Base-by-base conservation (phyloP, 2,888 invertebrate genomes). In the Yponomeuta cagnagella region DNA sequence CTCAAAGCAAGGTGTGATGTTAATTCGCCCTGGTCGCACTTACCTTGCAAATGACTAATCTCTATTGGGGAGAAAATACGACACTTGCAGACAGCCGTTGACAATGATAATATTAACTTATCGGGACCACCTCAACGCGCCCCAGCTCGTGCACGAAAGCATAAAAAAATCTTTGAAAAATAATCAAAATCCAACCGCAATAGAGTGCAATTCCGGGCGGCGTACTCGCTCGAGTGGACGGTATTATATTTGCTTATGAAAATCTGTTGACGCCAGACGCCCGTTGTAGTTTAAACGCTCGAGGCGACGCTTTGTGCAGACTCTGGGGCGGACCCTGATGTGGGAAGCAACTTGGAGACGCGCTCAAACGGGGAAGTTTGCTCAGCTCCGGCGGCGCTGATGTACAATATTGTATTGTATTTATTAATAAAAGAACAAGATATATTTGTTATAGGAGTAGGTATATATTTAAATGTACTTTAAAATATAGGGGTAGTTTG, bases 241-340 rank as follows among this genome's bases (percentile, higher is more conserved):
- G 65, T 65, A 65, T 65, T 65, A 30, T 33, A 58, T 58, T 58
- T 58, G 12, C 52, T 58, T 15, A 58, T 58, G 52, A 58, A 58
- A 58, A 58, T 58, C 52, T 58, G 52, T 58, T 58, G 52, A 65
- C n/a, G n/a, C n/a, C 68, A 43, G 68, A 43, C 68, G 43, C 68
- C 8, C 23, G 23, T 3, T 23, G 37, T n/a, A 68, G 37, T 67
- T 67, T n/a, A 68, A 68, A 68, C 23, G 68, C 68, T 48, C 43
- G 43, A 68, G 68, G 68, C 68, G 10, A 68, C 37, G 48, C 48
- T 48, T 68, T 68, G 68, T 31, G 64, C 64, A 8, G 64, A 15
- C 52, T 58, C 15, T 8, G 15, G 52, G 52, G 10, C 10, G 10
- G 52, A 58, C 52, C 52, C 52, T 8, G 52, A 58, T 58, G 15